A percentile compares a stretch with the other conserved stretches of the same genome.
Evolutionary conservation across 2,113 vertebrate species (phyloP).

Genomic region (Chloropsis hardwickii): DNA sequence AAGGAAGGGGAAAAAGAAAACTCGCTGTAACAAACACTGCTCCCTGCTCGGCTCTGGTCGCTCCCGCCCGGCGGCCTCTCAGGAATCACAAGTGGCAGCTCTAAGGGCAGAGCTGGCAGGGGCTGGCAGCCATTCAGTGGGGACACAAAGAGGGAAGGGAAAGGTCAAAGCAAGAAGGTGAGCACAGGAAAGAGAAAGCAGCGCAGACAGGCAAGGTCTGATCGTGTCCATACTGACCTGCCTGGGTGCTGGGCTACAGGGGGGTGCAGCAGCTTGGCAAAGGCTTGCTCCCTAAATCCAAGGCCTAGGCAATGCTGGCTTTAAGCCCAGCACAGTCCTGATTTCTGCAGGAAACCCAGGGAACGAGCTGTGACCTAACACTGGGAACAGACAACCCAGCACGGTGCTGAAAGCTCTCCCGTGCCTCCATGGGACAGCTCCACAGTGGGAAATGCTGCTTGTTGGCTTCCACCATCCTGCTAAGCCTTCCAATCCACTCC

Average conservation of each 20-base stretch:
- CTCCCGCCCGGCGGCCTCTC: not conserved
- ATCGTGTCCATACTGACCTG: not conserved
- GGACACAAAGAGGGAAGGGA: not conserved
- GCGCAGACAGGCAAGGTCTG: slow-evolving; percentile 20
- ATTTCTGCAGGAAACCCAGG: not conserved
- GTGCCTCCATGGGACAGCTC: fast-evolving
- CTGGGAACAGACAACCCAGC: not conserved
- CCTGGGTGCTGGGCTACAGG: not conserved
- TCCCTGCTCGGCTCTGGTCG: not conserved
- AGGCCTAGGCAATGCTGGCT: not conserved
- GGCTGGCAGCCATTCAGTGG: not conserved
- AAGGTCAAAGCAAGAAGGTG: slow-evolving; percentile 35
- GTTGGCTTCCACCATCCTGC: not conserved
- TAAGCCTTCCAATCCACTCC: not conserved
- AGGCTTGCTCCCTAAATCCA: not conserved
- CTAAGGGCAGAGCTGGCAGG: slow-evolving; percentile 24
- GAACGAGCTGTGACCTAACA: not conserved
- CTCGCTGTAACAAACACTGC: not conserved
- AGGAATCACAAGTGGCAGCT: slow-evolving; percentile 17
- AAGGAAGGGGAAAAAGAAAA: not conserved
- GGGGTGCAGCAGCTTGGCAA: not conserved
- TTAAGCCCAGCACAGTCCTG: not conserved
- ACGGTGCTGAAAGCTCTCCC: fast-evolving
- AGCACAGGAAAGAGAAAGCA: slow-evolving; percentile 43
- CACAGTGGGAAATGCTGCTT: not conserved